A percentile compares a stretch with the other conserved stretches of the same genome.
Evolutionary conservation across 2,888 invertebrate species (phyloP).

Genomic region (Anodontia alba): DNA sequence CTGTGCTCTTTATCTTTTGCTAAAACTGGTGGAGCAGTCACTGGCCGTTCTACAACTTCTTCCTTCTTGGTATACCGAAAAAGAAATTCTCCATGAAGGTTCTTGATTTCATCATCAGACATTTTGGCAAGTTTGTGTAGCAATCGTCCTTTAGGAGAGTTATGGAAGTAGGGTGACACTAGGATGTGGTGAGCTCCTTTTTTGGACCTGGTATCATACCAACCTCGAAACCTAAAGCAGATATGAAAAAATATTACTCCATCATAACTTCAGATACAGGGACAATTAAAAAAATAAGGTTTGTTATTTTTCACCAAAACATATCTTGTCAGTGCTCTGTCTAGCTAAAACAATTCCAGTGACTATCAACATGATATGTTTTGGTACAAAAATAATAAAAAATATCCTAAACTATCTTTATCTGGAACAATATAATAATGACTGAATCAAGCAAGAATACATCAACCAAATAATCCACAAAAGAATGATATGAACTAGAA

Average conservation of each 20-base stretch:
- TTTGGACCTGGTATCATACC: conserved; percentile 68
- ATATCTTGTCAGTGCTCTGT: too few species aligned
- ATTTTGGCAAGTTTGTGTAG: conserved; percentile 59
- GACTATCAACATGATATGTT: too few species aligned
- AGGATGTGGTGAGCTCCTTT: conserved; percentile 74
- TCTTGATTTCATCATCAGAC: conserved; percentile 59
- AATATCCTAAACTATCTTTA: too few species aligned
- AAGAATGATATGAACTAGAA: too few species aligned
- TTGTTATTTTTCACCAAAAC: too few species aligned
- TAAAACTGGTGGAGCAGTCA: conserved; percentile 67
- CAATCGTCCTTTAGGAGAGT: conserved; percentile 68
- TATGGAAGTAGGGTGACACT: conserved; percentile 63
- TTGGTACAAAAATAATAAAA: too few species aligned
- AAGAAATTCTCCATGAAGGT: conserved; percentile 66
- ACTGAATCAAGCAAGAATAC: too few species aligned
- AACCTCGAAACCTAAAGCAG: conserved; percentile 74
- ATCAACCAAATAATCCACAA: too few species aligned
- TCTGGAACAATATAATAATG: too few species aligned
- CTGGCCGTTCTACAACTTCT: conserved; percentile 58
- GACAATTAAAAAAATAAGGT: too few species aligned
- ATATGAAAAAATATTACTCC: neutral
- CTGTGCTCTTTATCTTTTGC: conserved; percentile 28
- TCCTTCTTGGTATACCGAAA: conserved; percentile 56
- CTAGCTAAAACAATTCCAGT: too few species aligned
- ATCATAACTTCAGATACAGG: too few species aligned